Percentiles rank a stretch among this genome's conserved stretches.
Conservation (phyloP, 2,888 invertebrate genomes). For the Eubasilissa splendida region DNA sequence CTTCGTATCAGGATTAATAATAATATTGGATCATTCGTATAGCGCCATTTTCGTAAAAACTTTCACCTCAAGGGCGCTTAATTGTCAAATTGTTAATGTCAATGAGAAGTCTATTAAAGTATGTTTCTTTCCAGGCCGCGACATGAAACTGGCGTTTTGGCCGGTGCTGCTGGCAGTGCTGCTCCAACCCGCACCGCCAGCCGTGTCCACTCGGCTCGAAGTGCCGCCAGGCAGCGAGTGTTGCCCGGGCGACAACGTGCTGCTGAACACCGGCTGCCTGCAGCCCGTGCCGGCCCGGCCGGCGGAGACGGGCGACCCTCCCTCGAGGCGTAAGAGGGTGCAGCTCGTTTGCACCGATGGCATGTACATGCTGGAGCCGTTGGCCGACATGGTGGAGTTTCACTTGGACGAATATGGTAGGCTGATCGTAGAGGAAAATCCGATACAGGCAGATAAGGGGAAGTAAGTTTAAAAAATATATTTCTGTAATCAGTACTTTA, state of each 20-base stretch:
- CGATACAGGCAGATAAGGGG: constrained; percentile 14
- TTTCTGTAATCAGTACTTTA: no score
- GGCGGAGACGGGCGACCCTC: constrained; percentile 53
- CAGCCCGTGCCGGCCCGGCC: constrained; percentile 46
- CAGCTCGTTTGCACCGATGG: constrained; percentile 59
- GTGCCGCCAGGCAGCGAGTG: constrained; percentile 60
- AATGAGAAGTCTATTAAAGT: neutral
- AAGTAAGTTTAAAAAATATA: constrained; percentile 33
- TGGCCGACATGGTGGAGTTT: constrained; percentile 47
- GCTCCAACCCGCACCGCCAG: neutral
- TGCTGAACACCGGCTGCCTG: constrained; percentile 62
- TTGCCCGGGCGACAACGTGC: constrained; percentile 63
- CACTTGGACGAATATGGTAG: constrained; percentile 37
- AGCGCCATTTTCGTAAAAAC: no score
- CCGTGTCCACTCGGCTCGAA: neutral
- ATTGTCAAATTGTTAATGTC: no score
- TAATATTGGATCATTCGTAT: no score
- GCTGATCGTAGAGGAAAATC: constrained; percentile 13
- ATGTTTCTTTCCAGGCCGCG: neutral
- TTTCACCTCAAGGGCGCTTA: no score
- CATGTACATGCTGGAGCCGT: constrained; percentile 61
- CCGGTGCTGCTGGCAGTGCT: constrained; percentile 8
- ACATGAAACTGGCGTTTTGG: neutral
- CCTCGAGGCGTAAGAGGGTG: constrained; percentile 54
- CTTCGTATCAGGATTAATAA: no score